Percentiles rank a stretch among this genome's conserved stretches.
phyloP scores from a whole-genome alignment of 2,113 vertebrate species.

The Gavialis gangeticus region DNA sequence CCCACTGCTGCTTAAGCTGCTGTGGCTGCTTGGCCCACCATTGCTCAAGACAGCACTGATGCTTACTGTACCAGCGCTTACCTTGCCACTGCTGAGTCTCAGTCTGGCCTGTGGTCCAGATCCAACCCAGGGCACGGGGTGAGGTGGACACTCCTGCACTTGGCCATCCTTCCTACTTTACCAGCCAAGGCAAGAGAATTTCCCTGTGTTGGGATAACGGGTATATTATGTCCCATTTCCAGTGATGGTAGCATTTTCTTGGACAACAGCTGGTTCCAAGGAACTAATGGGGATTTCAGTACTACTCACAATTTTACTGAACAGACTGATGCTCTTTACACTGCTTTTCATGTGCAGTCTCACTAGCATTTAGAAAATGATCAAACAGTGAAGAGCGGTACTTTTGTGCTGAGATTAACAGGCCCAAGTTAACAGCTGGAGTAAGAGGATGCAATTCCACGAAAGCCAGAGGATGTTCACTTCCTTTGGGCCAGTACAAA shows the following conservation, averaged over 20 bases:
- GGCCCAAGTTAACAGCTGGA: fast-evolving
- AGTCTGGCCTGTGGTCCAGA: too few species aligned
- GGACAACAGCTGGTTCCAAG: neutral
- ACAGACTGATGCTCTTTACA: neutral
- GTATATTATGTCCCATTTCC: neutral
- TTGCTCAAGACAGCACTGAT: too few species aligned
- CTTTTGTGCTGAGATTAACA: neutral
- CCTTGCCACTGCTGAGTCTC: too few species aligned
- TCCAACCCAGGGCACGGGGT: too few species aligned
- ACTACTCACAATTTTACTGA: fast-evolving
- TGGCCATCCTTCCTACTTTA: neutral
- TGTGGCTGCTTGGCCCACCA: too few species aligned
- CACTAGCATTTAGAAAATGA: neutral
- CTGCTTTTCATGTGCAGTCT: neutral
- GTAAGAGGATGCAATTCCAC: neutral
- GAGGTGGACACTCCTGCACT: too few species aligned
- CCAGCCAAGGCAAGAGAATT: neutral
- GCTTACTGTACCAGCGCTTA: too few species aligned
- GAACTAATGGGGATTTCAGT: neutral
- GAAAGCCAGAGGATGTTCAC: fast-evolving
- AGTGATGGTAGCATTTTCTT: neutral
- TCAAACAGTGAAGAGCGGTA: neutral
- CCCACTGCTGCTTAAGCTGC: too few species aligned
- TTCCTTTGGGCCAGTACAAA: neutral
- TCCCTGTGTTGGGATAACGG: neutral